These are phyloP conservation scores for Trachops cirrhosus DNA, from an alignment of 2,797 vertebrate genomes.

Conservation along the genomic window DNA sequence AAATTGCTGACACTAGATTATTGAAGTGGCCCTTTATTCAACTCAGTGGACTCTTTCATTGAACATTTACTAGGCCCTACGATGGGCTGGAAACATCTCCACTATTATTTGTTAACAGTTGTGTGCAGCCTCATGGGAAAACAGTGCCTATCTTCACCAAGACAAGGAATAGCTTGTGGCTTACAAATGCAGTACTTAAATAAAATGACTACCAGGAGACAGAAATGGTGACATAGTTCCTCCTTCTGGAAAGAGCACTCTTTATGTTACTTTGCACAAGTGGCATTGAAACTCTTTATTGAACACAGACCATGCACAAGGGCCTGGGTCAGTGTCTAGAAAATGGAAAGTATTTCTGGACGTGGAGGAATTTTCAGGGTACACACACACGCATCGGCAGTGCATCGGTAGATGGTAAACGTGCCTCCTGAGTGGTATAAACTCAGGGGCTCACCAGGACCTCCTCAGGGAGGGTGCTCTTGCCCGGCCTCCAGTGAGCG, in stretches of 20 bases:
- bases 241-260: not conserved
- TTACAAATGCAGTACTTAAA: not conserved
- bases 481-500: not conserved
- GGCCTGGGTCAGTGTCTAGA: not conserved
- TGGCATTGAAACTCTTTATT: not conserved
- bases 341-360: not conserved
- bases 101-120: not conserved
- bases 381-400: rapidly evolving
- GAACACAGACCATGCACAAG: not conserved
- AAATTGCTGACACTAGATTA: not conserved
- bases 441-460: not conserved
- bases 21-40: not conserved
- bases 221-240: not conserved
- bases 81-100: not conserved
- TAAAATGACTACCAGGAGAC: not conserved
- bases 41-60: not conserved
- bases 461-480: not conserved
- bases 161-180: not conserved
- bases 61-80: not conserved
- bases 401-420: not conserved
- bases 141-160: not conserved
- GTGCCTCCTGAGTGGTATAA: rapidly evolving
- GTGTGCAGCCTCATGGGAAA: not conserved
- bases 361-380: not conserved
- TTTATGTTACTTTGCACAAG: not conserved